phyloP scores from a whole-genome alignment of 1,140 invertebrate species.

The Trialeurodes vaporariorum region DNA sequence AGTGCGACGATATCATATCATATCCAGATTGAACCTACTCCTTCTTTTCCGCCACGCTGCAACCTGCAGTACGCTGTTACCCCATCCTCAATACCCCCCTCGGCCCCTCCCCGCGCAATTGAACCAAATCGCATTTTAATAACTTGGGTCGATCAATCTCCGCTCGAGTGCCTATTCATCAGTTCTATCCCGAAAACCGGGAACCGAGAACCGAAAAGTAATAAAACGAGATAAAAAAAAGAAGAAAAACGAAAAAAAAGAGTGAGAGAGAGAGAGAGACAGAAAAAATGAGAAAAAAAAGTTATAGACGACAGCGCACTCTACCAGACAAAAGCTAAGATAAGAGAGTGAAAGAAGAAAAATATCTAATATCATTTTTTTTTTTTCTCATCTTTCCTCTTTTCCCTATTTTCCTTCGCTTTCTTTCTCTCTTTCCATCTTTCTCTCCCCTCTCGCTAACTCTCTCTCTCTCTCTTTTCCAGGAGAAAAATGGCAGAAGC shows the following conservation, averaged over 20 bases:
- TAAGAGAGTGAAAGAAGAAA: not conserved
- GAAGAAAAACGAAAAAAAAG: too few species aligned
- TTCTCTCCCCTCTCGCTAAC: too few species aligned
- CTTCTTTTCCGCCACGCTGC: not conserved
- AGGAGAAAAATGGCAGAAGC: not conserved
- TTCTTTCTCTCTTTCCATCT: too few species aligned
- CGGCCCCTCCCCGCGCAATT: not conserved
- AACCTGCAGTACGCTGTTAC: too few species aligned
- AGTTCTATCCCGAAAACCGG: not conserved
- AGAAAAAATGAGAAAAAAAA: not conserved
- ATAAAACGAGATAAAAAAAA: not conserved
- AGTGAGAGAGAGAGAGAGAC: not conserved
- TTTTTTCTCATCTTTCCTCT: too few species aligned
- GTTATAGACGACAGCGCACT: not conserved
- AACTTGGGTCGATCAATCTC: not conserved
- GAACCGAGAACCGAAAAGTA: not conserved
- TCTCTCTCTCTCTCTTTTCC: too few species aligned
- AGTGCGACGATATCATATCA: too few species aligned
- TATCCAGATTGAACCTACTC: too few species aligned
- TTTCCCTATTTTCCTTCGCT: not conserved
- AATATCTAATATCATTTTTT: not conserved
- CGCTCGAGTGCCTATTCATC: not conserved
- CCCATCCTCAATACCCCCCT: too few species aligned
- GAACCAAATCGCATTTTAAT: not conserved
- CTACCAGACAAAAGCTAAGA: not conserved